A percentile compares a stretch with the other conserved stretches of the same genome.
Evolutionary conservation across 1,140 invertebrate species (phyloP).

Genomic region (Monochamus saltuarius): DNA sequence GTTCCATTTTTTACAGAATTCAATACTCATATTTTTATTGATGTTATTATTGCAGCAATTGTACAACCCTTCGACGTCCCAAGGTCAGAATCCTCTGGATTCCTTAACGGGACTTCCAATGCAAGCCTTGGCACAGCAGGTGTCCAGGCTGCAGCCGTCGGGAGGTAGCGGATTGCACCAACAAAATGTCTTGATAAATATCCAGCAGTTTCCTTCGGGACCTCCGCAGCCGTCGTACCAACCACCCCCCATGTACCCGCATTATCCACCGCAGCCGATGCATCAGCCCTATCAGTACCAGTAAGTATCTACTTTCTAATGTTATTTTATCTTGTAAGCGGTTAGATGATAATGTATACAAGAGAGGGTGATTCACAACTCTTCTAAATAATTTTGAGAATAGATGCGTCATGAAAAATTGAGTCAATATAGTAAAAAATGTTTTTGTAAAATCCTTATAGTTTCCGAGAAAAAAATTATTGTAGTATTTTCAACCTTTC

Average conservation of each 20-base stretch:
- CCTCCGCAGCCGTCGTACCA: conserved; percentile 43
- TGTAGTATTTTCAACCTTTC: no score
- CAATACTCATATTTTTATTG: not conserved
- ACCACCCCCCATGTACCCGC: conserved; percentile 40
- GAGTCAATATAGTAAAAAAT: no score
- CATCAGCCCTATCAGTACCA: conserved; percentile 46
- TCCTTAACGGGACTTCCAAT: conserved; percentile 45
- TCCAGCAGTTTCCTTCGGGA: conserved; percentile 49
- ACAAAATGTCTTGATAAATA: conserved; percentile 52
- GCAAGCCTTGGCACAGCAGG: conserved; percentile 50
- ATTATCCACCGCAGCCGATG: conserved; percentile 34
- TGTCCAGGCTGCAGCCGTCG: conserved; percentile 45
- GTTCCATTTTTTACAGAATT: not conserved
- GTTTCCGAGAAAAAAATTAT: no score
- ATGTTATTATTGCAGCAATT: conserved; percentile 43
- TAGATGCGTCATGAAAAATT: no score
- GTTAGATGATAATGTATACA: no score
- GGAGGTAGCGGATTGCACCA: conserved; percentile 44
- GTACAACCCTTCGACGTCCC: conserved; percentile 35
- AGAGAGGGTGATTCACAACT: no score
- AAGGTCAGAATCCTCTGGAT: conserved; percentile 37
- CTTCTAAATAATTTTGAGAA: no score
- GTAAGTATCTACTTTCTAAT: conserved; percentile 39
- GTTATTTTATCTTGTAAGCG: no score
- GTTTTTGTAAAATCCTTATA: no score